Evolutionary conservation across 2,113 vertebrate species (phyloP).

Genomic region (Todiramphus chloris): DNA sequence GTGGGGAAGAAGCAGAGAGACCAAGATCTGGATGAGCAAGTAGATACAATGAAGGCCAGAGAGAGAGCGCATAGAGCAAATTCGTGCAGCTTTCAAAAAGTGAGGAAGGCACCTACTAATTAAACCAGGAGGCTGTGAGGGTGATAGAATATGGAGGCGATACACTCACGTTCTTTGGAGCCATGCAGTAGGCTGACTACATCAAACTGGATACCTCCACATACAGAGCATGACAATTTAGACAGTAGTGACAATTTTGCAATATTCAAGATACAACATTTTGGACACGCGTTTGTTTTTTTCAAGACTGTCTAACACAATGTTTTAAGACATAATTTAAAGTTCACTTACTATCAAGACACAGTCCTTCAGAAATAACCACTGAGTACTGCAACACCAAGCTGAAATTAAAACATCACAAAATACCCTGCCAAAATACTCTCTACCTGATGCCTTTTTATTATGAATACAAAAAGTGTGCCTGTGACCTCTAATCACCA

Average conservation of each 20-base stretch:
- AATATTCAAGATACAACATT: not conserved
- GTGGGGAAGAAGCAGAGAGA: not conserved
- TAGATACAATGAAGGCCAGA: not conserved
- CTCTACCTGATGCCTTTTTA: not conserved
- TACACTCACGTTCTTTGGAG: not conserved
- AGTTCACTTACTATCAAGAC: not conserved
- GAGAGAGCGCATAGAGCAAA: not conserved
- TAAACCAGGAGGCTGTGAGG: not conserved
- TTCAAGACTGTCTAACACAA: not conserved
- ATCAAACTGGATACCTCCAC: not conserved
- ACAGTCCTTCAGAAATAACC: not conserved
- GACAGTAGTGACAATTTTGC: not conserved
- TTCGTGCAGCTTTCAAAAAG: not conserved
- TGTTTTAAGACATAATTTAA: not conserved
- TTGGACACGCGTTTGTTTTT: accelerated
- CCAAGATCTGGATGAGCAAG: not conserved
- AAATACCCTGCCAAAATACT: not conserved
- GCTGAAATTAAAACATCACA: not conserved
- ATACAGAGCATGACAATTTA: not conserved
- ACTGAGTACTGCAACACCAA: not conserved
- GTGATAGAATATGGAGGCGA: not conserved
- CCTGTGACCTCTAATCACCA: not conserved
- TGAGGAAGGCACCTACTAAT: not conserved
- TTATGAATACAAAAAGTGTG: not conserved
- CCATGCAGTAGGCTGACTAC: not conserved